A percentile compares a stretch with the other conserved stretches of the same genome.
Conservation (phyloP, 2,113 vertebrate genomes). For the Entomyzon cyanotis region DNA sequence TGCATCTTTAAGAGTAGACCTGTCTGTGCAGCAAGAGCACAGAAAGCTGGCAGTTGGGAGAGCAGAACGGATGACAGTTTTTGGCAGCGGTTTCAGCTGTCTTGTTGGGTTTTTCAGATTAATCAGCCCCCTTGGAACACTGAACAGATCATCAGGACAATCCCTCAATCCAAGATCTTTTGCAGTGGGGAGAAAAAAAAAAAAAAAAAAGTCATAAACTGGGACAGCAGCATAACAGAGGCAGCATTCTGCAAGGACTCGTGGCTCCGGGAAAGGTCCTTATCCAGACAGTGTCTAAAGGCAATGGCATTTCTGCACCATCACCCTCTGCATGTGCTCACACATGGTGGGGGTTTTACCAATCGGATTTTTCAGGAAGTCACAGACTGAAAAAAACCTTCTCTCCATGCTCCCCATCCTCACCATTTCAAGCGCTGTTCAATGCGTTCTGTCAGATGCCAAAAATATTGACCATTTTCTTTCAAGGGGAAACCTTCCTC, state of each 20-base stretch:
- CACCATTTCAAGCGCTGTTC: background rate
- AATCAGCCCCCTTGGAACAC: conserved; percentile 66
- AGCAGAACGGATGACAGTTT: conserved; percentile 58
- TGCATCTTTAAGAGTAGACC: conserved; percentile 41
- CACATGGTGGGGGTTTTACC: background rate
- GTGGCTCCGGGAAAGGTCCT: background rate
- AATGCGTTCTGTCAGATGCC: background rate
- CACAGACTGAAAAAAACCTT: background rate
- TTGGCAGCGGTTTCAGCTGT: conserved; percentile 70
- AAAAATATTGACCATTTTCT: background rate
- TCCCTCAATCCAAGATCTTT: conserved; percentile 52
- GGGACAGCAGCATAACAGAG: conserved; percentile 24
- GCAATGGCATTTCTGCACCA: conserved; percentile 8
- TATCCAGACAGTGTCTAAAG: conserved; percentile 41
- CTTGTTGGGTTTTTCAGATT: conserved; percentile 72
- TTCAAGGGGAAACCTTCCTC: background rate
- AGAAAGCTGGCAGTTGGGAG: conserved; percentile 64
- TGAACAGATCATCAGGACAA: conserved; percentile 63
- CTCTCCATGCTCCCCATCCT: background rate
- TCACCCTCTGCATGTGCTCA: background rate
- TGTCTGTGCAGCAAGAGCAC: conserved; percentile 15
- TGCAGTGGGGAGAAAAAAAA: background rate
- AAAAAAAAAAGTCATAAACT: background rate
- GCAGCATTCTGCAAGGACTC: conserved; percentile 29
- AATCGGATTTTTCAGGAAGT: background rate